Evolutionary conservation across 1,140 invertebrate species (phyloP).

Genomic region (Euwallacea similis): DNA sequence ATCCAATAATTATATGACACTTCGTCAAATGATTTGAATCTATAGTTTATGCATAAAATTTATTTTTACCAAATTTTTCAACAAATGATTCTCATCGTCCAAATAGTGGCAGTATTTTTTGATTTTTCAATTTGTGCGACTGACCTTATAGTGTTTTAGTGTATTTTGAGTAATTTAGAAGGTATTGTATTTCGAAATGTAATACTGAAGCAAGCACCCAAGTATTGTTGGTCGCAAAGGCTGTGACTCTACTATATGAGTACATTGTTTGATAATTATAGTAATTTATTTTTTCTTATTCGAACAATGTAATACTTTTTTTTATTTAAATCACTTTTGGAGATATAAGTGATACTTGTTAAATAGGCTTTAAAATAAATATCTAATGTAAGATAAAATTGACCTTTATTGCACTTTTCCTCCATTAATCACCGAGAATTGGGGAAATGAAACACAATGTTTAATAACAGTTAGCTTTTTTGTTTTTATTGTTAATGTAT

Average conservation of each 20-base stretch:
- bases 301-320: slow-evolving; percentile 31
- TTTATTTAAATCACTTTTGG: slow-evolving; percentile 31
- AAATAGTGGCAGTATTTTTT: no score
- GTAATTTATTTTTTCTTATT: slow-evolving; percentile 37
- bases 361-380: slow-evolving; percentile 41
- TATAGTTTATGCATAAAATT: no score
- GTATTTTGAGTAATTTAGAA: no score
- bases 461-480: slow-evolving; percentile 43
- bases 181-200: no score
- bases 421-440: no score
- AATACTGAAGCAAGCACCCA: background rate
- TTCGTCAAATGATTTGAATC: no score
- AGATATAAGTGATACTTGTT: slow-evolving; percentile 39
- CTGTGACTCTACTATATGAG: slow-evolving; percentile 30
- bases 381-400: slow-evolving; percentile 21
- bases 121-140: no score
- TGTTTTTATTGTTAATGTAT: slow-evolving; percentile 41
- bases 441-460: slow-evolving; percentile 23
- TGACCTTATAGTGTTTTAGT: no score
- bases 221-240: slow-evolving; percentile 28
- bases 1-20: no score
- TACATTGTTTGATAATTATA: slow-evolving; percentile 37
- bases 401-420: no score
- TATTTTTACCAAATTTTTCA: no score
- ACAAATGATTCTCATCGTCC: no score